A percentile compares a stretch with the other conserved stretches of the same genome.
Conservation (phyloP, 2,113 vertebrate species). For the Cervus canadensis region DNA sequence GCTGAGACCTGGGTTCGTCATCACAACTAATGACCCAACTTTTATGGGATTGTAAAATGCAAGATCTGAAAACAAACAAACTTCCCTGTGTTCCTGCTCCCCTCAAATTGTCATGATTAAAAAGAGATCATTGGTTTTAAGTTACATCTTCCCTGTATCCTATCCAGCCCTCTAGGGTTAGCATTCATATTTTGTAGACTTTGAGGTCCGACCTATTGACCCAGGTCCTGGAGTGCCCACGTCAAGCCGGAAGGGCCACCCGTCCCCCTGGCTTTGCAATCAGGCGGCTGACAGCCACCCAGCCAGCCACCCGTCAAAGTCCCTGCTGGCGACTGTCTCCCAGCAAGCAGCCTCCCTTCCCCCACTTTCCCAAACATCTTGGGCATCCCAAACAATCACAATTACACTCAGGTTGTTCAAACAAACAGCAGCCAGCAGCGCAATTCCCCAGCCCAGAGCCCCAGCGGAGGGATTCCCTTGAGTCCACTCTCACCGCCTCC, state of each 20-base stretch:
- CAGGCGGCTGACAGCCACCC: constrained; percentile 44
- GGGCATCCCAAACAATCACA: constrained; percentile 65
- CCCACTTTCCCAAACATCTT: constrained; percentile 63
- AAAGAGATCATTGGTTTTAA: background rate
- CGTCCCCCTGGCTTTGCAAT: constrained; percentile 47
- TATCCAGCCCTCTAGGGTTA: background rate
- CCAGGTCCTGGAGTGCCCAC: background rate
- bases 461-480: constrained; percentile 67
- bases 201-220: background rate
- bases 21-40: background rate
- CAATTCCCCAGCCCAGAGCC: constrained; percentile 64
- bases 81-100: background rate
- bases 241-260: background rate
- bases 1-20: background rate
- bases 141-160: background rate
- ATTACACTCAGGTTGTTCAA: constrained; percentile 79
- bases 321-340: constrained; percentile 51
- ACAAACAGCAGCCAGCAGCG: constrained; percentile 77
- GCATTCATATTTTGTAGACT: background rate
- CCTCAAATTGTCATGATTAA: background rate
- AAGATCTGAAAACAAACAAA: background rate
- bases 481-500: constrained; percentile 71
- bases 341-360: constrained; percentile 48
- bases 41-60: background rate
- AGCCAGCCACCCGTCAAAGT: constrained; percentile 3